phyloP scores from a whole-genome alignment of 2,113 vertebrate species.

The Anthoscopus minutus region DNA sequence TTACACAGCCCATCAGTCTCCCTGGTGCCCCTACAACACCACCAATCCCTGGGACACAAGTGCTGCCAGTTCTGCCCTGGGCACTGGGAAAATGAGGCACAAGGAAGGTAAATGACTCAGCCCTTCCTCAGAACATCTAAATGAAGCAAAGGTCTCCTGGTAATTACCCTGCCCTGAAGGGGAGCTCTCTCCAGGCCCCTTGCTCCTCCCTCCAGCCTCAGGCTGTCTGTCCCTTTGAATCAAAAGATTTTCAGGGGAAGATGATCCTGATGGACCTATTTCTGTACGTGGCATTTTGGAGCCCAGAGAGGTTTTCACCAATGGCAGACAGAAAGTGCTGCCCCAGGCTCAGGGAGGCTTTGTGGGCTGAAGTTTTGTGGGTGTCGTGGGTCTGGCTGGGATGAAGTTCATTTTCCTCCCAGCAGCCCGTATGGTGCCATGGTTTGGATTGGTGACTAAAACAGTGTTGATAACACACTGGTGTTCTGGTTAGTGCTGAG shows the following conservation, averaged over 20 bases:
- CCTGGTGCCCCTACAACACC: background rate
- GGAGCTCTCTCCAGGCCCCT: background rate
- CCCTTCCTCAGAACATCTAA: background rate
- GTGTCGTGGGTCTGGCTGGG: background rate
- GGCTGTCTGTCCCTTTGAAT: background rate
- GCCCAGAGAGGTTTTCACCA: background rate
- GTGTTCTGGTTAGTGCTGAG: background rate
- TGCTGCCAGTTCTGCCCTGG: background rate
- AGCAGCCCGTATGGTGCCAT: accelerated
- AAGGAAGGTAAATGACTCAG: background rate
- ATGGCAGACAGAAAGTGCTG: background rate
- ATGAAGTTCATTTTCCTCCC: background rate
- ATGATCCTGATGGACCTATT: background rate
- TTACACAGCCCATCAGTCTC: background rate
- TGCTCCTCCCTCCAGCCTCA: background rate
- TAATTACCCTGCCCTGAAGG: background rate
- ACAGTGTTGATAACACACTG: background rate
- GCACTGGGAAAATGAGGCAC: background rate
- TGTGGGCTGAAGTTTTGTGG: background rate
- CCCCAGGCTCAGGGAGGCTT: background rate
- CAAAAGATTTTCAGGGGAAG: background rate
- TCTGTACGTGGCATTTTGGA: background rate
- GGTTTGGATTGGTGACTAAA: background rate
- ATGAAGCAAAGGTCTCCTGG: background rate
- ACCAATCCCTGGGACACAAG: background rate